A percentile compares a stretch with the other conserved stretches of the same genome.
Conservation (phyloP, 2,113 vertebrate species). For the Raja brachyura region DNA sequence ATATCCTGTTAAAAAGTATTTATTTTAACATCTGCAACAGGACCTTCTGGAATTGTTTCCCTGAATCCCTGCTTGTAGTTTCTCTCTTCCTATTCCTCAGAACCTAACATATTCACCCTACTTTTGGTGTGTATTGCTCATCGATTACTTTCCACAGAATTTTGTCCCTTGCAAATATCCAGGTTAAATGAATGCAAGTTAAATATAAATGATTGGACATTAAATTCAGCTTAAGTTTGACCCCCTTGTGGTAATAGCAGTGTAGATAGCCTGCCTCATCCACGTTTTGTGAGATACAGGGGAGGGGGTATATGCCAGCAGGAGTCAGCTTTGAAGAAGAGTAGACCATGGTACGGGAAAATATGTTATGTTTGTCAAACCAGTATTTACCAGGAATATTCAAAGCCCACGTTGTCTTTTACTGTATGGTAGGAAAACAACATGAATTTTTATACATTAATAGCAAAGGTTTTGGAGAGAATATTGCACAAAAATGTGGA, state of each 20-base stretch:
- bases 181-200: background rate
- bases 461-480: background rate
- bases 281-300: background rate
- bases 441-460: background rate
- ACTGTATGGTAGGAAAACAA: background rate
- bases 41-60: background rate
- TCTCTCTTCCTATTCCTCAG: background rate
- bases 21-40: background rate
- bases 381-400: no score
- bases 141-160: background rate
- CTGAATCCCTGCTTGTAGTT: background rate
- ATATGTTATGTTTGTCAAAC: background rate
- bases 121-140: background rate
- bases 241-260: background rate
- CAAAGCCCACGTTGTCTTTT: background rate
- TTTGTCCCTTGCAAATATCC: background rate
- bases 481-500: background rate
- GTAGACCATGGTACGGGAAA: background rate
- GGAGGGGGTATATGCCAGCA: background rate
- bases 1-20: background rate
- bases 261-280: no score
- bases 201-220: background rate
- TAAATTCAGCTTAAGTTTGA: background rate
- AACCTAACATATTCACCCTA: no score
- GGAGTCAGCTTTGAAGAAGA: slow-evolving; percentile 4